These are phyloP conservation scores for Nipponacmea schrenckii DNA, from an alignment of 2,888 invertebrate species.

Conservation along the genomic window DNA sequence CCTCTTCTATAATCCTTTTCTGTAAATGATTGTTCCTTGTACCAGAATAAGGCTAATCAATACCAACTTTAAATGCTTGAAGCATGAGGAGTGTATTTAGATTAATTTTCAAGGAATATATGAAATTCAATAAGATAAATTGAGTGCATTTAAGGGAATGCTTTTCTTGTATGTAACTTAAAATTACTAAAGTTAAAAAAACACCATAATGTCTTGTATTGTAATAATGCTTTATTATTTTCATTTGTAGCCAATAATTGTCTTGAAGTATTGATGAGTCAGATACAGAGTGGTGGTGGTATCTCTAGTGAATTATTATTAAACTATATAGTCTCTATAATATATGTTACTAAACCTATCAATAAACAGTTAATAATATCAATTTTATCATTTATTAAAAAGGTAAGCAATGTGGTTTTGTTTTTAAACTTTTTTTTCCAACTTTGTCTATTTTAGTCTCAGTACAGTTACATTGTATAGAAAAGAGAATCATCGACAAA, in stretches of 20 bases:
- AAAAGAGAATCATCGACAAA: too few species aligned
- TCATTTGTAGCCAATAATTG: constrained; percentile 77
- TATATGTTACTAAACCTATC: neutral
- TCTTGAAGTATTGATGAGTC: constrained; percentile 75
- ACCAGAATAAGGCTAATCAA: too few species aligned
- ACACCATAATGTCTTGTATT: neutral
- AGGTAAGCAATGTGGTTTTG: neutral
- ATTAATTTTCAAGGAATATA: too few species aligned
- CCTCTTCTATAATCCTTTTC: too few species aligned
- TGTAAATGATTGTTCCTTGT: too few species aligned
- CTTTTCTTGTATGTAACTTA: constrained; percentile 13
- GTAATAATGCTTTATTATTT: neutral
- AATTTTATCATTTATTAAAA: neutral
- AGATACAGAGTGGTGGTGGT: constrained; percentile 66
- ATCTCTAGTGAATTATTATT: neutral
- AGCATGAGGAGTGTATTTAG: too few species aligned
- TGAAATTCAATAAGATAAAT: too few species aligned
- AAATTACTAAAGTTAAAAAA: neutral
- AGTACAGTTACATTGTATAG: too few species aligned
- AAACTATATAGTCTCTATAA: neutral
- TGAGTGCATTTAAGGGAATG: too few species aligned
- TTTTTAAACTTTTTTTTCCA: too few species aligned
- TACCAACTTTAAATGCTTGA: too few species aligned
- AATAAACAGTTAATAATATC: neutral
- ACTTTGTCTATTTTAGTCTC: too few species aligned